phyloP scores from a whole-genome alignment of 2,797 vertebrate species.

The Euthynnus affinis region DNA sequence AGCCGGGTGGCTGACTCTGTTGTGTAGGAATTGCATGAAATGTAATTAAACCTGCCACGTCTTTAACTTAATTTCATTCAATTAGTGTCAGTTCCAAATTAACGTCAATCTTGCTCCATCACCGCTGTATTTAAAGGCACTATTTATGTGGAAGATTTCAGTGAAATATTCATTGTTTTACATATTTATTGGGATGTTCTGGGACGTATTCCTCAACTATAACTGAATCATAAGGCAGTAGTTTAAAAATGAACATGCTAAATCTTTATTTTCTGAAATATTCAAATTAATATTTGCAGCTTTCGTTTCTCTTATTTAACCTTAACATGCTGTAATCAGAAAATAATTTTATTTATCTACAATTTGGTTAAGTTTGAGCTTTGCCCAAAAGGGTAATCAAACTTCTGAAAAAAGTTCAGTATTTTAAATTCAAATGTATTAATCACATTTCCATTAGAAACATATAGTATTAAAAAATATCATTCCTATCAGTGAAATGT shows the following conservation, averaged over 20 bases:
- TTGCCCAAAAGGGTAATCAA: conserved; percentile 7
- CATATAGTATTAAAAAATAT: conserved; percentile 4
- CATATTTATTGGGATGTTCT: conserved; percentile 82
- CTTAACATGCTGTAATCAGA: conserved; percentile 38
- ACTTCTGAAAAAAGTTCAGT: conserved; percentile 38
- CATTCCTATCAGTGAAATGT: conserved; percentile 37
- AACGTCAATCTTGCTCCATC: conserved; percentile 63
- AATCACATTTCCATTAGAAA: conserved; percentile 58
- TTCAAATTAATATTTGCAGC: conserved; percentile 47
- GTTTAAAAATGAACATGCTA: conserved; percentile 57
- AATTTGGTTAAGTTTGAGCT: conserved; percentile 50
- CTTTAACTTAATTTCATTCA: conserved; percentile 59
- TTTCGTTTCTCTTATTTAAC: conserved; percentile 42
- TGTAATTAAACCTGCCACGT: conserved; percentile 56
- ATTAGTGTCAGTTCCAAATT: conserved; percentile 76
- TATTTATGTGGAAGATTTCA: conserved; percentile 82
- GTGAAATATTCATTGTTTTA: conserved; percentile 73
- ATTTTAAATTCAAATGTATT: conserved; percentile 43
- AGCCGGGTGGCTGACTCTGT: conserved; percentile 35
- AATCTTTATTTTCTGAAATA: conserved; percentile 46
- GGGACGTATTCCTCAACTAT: conserved; percentile 44
- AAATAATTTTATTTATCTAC: conserved; percentile 36
- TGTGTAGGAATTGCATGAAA: conserved; percentile 60
- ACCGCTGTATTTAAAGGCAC: conserved; percentile 74
- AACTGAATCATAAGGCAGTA: conserved; percentile 65